Conservation (phyloP, 2,888 invertebrate genomes). For the Caenorhabditis sulstoni region DNA sequence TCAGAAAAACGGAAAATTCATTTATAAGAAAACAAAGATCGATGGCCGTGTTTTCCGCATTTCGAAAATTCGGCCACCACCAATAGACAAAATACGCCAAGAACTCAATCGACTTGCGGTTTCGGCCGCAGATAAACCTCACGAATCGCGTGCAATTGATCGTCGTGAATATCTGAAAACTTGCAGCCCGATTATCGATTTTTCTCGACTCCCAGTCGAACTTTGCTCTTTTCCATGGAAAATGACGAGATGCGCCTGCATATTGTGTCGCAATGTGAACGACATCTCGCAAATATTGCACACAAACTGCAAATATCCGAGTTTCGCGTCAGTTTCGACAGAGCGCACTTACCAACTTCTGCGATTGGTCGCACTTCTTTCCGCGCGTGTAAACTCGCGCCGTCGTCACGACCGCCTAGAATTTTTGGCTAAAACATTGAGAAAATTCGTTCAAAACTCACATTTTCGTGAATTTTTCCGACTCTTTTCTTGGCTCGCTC, state of each 20-base stretch:
- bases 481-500: not conserved
- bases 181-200: too few relatives aligned
- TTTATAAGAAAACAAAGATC: too few relatives aligned
- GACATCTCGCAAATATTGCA: constrained; percentile 70
- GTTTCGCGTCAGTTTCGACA: not conserved
- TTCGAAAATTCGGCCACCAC: too few relatives aligned
- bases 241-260: constrained; percentile 45
- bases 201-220: constrained; percentile 7
- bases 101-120: too few relatives aligned
- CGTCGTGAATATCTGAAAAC: constrained; percentile 23
- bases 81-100: too few relatives aligned
- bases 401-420: constrained; percentile 26
- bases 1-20: too few relatives aligned
- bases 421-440: not conserved
- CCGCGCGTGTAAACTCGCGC: constrained; percentile 8
- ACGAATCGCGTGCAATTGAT: not conserved
- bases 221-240: constrained; percentile 27
- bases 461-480: constrained; percentile 32
- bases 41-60: too few relatives aligned
- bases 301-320: constrained; percentile 55
- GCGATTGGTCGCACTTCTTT: constrained; percentile 25
- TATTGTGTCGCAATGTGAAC: constrained; percentile 72
- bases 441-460: not conserved
- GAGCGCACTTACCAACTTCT: constrained; percentile 24
- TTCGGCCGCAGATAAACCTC: too few relatives aligned